Evolutionary conservation across 2,113 vertebrate species (phyloP), one percentile per base, ranked within the genome.

Genomic region (Nipponia nippon): DNA sequence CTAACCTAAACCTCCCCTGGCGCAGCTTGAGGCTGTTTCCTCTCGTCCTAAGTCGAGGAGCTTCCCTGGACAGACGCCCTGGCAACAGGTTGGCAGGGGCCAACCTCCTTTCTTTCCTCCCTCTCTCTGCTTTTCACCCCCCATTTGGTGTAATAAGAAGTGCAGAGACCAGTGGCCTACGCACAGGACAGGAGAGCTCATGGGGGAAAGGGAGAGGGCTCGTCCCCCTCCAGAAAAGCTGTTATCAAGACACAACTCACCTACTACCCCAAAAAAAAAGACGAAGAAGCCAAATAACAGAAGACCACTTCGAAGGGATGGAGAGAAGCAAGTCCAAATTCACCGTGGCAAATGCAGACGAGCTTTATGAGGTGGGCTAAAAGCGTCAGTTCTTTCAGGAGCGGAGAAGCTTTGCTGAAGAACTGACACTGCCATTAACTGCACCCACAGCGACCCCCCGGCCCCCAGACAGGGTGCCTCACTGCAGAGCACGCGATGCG

Each of bases 321-420:
- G 66, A 36, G n/a, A 65, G 40, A 65, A 88, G 36, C 6, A 16
- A 62, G 25, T 86, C 69, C 67, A 75, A 78, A 78, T 34, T 11
- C 73, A 34, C 23, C 8, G 21, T 0, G 1, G 38, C 5, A 62
- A 78, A 70, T 2, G 12, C 34, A 69, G 27, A 44, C 0, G 1
- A 52, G 14, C 42, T 66, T 62, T 29, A n/a, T 6, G 19, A 81
- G 73, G 42, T 17, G 25, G 16, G 22, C 26, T 40, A 47, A 23
- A 72, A 71, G 52, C 2, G 5, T 22, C 18, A 25, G 3, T 8
- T 75, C 67, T 52, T 73, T 29, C 53, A 59, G 49, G 19, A 78
- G 22, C 5, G 38, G 14, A 53, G 83, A 83, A 62, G 52, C 49
- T 65, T 63, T 75, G 55, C 53, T 66, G 13, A 91, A 49, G 7